These are phyloP conservation scores for Phoebastria nigripes DNA, from an alignment of 2,797 vertebrate species.

Conservation along the genomic window DNA sequence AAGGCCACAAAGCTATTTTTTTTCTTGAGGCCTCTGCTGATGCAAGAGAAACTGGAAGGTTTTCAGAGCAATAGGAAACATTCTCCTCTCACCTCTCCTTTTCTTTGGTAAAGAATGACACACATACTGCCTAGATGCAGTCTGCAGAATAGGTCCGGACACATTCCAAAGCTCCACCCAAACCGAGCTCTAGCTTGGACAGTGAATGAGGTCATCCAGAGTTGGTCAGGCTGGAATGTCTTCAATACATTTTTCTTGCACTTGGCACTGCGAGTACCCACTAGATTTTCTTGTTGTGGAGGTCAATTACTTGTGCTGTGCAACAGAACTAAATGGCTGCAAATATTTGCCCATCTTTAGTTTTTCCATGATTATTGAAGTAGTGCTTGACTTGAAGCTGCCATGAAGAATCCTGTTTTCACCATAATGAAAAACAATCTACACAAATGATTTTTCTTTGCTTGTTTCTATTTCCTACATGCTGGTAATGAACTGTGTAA, in stretches of 20 bases:
- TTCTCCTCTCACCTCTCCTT: background rate
- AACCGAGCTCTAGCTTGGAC: background rate
- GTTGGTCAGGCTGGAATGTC: background rate
- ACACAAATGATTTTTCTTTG: background rate
- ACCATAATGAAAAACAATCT: background rate
- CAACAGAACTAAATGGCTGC: background rate
- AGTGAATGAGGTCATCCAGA: background rate
- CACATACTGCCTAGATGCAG: background rate
- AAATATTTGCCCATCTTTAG: background rate
- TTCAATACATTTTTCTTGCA: background rate
- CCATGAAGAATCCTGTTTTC: background rate
- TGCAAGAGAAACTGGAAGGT: background rate
- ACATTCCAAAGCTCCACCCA: background rate
- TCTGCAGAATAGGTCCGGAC: background rate
- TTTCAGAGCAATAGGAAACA: background rate
- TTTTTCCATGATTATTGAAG: background rate
- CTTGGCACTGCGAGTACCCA: background rate
- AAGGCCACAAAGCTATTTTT: background rate
- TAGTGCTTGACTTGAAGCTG: background rate
- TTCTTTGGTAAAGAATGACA: background rate
- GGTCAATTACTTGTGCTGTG: background rate
- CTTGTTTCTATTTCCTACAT: background rate
- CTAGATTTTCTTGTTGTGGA: background rate
- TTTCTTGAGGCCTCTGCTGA: background rate
- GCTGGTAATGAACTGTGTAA: background rate